These are phyloP conservation scores for Malthinus seriepunctatus DNA, from an alignment of 2,888 invertebrate genomes.

Conservation along the genomic window DNA sequence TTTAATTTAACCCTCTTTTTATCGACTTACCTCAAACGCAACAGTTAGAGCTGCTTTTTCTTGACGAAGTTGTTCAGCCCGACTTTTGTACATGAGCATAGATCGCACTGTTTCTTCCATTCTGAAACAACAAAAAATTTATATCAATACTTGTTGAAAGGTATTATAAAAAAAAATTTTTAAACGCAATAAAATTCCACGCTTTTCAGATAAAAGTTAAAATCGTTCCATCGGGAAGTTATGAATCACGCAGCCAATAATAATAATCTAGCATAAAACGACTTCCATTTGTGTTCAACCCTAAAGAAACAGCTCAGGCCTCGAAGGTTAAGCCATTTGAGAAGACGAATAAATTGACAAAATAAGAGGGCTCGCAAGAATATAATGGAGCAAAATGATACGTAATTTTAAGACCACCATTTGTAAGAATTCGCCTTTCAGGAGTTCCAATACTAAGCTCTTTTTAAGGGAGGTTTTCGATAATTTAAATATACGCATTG, in stretches of 20 bases:
- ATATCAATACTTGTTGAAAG: neutral
- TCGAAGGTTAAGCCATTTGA: neutral
- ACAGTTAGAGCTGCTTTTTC: slow-evolving; percentile 72
- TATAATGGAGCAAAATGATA: too few species aligned
- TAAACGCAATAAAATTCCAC: neutral
- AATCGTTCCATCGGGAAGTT: slow-evolving; percentile 1
- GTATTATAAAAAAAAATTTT: neutral
- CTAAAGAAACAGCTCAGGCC: neutral
- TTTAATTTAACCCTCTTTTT: neutral
- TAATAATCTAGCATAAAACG: slow-evolving; percentile 2
- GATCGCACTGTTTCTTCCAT: slow-evolving; percentile 79
- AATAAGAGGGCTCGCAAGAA: too few species aligned
- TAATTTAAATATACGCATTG: too few species aligned
- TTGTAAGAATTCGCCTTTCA: too few species aligned
- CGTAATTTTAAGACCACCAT: too few species aligned
- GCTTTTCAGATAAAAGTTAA: neutral
- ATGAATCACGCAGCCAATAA: slow-evolving; percentile 5
- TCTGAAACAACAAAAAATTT: slow-evolving; percentile 56
- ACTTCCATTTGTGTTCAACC: slow-evolving; percentile 3
- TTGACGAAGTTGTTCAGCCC: slow-evolving; percentile 74
- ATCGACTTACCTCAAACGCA: slow-evolving; percentile 70
- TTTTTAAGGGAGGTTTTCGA: too few species aligned
- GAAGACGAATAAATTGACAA: neutral
- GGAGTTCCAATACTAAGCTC: too few species aligned
- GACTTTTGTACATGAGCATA: slow-evolving; percentile 73